Conservation (phyloP, 23 tunicate genomes). For the Botrylloides violaceus region DNA sequence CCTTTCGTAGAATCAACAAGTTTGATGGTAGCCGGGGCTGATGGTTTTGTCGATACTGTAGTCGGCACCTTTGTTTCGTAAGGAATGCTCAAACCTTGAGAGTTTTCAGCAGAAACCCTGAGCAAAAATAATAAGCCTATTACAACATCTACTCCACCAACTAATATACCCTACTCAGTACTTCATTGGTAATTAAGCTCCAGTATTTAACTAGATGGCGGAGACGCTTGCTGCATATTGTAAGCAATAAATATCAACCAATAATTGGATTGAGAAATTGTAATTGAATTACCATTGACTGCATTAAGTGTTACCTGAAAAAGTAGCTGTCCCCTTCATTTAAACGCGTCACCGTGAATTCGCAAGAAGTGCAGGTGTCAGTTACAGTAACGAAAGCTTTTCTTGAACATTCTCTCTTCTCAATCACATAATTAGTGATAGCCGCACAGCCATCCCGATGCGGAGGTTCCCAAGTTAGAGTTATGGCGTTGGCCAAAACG, state of each 20-base stretch:
- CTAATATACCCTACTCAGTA: no score
- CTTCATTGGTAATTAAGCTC: neutral
- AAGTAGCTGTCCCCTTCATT: conserved; percentile 74
- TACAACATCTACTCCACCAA: neutral
- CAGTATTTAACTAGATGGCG: neutral
- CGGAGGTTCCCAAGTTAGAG: conserved; percentile 66
- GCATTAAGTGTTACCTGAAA: conserved; percentile 59
- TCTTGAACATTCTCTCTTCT: conserved; percentile 76
- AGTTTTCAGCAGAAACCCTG: conserved; percentile 74
- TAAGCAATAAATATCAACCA: neutral
- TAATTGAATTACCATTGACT: no score
- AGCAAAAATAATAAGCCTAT: neutral
- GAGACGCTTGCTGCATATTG: no score
- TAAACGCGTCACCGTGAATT: conserved; percentile 40
- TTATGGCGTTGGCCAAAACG: conserved; percentile 31
- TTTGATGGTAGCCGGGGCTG: conserved; percentile 52
- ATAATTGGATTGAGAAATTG: no score
- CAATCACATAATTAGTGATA: conserved; percentile 79
- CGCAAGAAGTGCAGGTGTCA: conserved; percentile 44
- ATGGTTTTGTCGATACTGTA: conserved; percentile 67
- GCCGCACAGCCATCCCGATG: conserved; percentile 69
- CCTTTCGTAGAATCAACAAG: conserved; percentile 67
- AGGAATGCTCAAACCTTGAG: conserved; percentile 72
- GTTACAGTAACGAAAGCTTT: conserved; percentile 80
- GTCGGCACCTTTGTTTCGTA: conserved; percentile 42